Evolutionary conservation across 2,888 invertebrate species (phyloP), one percentile per base, ranked within the genome.

Genomic region (Meliscaeva auricollis): DNA sequence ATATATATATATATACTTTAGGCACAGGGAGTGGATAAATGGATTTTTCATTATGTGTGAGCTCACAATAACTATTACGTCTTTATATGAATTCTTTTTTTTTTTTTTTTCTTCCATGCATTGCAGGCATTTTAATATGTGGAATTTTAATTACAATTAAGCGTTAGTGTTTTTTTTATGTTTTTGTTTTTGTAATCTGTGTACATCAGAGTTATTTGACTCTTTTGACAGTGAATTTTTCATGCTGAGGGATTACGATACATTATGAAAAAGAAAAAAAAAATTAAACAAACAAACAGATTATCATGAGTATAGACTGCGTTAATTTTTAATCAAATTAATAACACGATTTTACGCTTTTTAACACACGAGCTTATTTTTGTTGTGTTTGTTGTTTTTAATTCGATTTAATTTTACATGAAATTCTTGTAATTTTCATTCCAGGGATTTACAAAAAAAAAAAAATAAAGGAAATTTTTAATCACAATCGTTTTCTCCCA

Each of bases 101-200:
- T 13, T 11, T 69, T 11, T 32, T 13, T 38, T 38, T 50, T 20
- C 4, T 26, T 26, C 4, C 26, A 48, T 9, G 38, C 46, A 70
- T 30, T 44, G 44, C 35, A 60, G 52, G 60, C 77, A 68, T 74
- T 22, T 46, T 46, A 60, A 60, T 52, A 5, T 69, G 9, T 38
- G 80, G 69, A 75, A 81, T 83, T 83, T 78, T 54, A 83, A 83
- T 78, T 83, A 78, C 54, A 69, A 56, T 68, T 22, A 32, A 82
- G 30, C 58, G 17, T 20, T 35, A 9, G 7, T 44, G 8, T 26
- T 6, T 13, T 20, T 58, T 17, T 35, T 62, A 1, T 22, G 11
- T 13, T 20, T 38, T 38, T 8, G 5, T 38, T 38, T 38, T 38
- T 38, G 0, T 35, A 35, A 2, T 8, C 4, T 32, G 22, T 52